phyloP scores from a whole-genome alignment of 1,140 invertebrate genomes.

The Solenopsis invicta region DNA sequence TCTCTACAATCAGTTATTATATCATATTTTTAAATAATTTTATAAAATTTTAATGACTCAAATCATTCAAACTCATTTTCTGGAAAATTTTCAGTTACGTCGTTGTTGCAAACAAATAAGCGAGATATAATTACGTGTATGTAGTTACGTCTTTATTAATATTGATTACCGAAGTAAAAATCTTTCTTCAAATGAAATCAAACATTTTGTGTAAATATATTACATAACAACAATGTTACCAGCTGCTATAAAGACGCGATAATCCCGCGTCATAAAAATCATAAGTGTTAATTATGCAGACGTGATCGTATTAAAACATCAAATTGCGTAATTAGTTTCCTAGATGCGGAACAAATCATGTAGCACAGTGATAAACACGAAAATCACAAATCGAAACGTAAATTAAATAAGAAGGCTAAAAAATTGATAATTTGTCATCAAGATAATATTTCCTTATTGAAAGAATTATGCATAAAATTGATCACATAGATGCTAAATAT shows the following conservation, averaged over 20 bases:
- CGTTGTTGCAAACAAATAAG: too few species aligned
- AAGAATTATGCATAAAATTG: conserved; percentile 19
- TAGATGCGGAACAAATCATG: conserved; percentile 25
- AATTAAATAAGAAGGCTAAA: conserved; percentile 1
- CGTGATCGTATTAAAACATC: not conserved
- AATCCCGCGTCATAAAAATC: conserved; percentile 7
- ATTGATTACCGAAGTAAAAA: not conserved
- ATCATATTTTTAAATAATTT: too few species aligned
- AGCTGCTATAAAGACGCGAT: conserved; percentile 26
- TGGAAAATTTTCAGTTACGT: too few species aligned
- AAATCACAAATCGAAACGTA: conserved; percentile 8
- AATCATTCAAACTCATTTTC: too few species aligned
- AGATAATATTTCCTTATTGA: conserved; percentile 16
- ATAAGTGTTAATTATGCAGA: conserved; percentile 26
- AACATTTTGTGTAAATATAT: conserved; percentile 5
- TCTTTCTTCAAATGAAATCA: not conserved
- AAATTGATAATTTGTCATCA: not conserved
- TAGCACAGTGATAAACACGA: conserved; percentile 8
- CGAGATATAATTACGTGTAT: not conserved
- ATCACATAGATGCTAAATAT: not conserved
- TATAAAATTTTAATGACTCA: too few species aligned
- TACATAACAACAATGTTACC: conserved; percentile 15
- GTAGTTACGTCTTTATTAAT: conserved; percentile 1
- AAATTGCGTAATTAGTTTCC: conserved; percentile 31
- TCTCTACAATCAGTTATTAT: too few species aligned